phyloP scores from a whole-genome alignment of 2,888 invertebrate genomes.

The Agelastica alni region DNA sequence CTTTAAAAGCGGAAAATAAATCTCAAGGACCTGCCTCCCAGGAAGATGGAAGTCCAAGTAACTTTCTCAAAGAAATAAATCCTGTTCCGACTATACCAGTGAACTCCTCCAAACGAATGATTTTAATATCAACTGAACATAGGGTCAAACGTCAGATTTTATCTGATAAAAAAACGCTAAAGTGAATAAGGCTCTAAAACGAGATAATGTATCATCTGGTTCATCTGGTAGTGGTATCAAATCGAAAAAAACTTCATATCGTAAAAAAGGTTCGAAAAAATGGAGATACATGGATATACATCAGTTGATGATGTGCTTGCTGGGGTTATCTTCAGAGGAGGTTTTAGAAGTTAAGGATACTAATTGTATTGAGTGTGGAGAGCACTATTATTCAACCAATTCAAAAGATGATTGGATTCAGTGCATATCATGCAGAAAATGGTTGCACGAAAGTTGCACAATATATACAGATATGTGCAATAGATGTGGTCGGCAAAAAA shows the following conservation, averaged over 20 bases:
- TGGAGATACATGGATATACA: neutral
- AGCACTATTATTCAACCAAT: conserved; percentile 10
- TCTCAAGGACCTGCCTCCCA: too few relatives aligned
- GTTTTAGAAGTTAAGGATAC: conserved; percentile 4
- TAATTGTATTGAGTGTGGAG: conserved; percentile 10
- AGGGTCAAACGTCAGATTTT: neutral
- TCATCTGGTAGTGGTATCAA: neutral
- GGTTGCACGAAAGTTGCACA: conserved; percentile 2
- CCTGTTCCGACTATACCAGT: neutral
- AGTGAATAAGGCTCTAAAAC: neutral
- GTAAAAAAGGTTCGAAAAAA: neutral
- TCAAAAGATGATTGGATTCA: conserved; percentile 13
- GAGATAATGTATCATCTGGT: neutral
- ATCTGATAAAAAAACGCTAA: conserved; percentile 6
- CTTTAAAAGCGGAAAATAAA: too few relatives aligned
- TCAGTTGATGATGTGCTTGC: neutral
- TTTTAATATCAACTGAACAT: neutral
- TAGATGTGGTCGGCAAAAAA: too few relatives aligned
- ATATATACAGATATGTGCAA: too few relatives aligned
- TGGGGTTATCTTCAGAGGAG: conserved; percentile 3
- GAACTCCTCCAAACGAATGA: neutral
- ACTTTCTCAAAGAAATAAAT: too few relatives aligned
- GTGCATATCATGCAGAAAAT: neutral
- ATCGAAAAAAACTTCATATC: too few relatives aligned
- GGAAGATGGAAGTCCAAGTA: too few relatives aligned